Evolutionary conservation across 2,797 vertebrate species (phyloP), one percentile per base, ranked within the genome.

Genomic region (Typhlichthys eigenmanni): DNA sequence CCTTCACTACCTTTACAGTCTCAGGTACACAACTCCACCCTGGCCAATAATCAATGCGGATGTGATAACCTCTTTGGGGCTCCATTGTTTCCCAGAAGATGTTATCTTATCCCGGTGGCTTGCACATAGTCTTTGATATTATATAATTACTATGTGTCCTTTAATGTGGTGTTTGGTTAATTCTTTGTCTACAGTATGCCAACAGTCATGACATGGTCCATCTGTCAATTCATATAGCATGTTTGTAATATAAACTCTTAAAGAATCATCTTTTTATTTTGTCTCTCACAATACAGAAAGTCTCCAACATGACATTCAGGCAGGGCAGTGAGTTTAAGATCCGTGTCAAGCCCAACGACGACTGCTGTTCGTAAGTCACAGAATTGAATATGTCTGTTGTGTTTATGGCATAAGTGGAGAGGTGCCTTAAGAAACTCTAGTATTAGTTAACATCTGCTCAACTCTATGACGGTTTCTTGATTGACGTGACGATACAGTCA

Each of bases 301-400:
- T 94, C 54, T 64, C 45, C 0, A 53, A 92, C 66, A 89, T 94
- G 89, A 43, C 83, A 50, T 86, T 93, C 64, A 92, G 85, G 86
- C 74, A 82, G 51, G 92, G 93, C 14, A 56, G 78, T 1, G 91
- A 92, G 68, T 57, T 94, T 47, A 93, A 90, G 79, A n/a, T 94
- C 65, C 71, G 88, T 1, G 8, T 89, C 54, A 91, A 75, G 73
- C 71, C 75, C 10, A 68, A 76, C 0, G 58, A 75, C 0, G 58
- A 57, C 57, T 75, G 79, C 58, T 0, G 0, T 0, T 0, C 12
- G 86, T 90, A 60, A 71, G 82, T 75, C 8, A 43, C 38, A 43
- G 38, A 8, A 43, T 43, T 43, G 0, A 43, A 43, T 43, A 43
- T 2, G 38, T 43, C 7, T 43, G 38, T 43, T 43, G 7, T 43